Conservation (phyloP, 30 jellyfish, hydroid and myxozoan genomes). For the Morbakka virulenta region DNA sequence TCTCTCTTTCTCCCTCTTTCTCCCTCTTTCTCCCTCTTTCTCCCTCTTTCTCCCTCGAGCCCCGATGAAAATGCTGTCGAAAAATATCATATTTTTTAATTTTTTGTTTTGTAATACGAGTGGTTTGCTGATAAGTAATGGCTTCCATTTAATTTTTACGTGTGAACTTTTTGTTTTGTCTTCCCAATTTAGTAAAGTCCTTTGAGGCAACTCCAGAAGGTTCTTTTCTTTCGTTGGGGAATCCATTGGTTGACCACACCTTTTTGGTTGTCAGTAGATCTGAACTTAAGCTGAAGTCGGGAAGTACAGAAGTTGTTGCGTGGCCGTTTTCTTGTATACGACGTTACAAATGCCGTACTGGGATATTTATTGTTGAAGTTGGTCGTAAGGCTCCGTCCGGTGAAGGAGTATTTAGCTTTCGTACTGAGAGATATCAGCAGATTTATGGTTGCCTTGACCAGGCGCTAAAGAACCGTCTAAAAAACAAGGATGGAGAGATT, state of each 20-base stretch:
- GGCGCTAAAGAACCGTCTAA: conserved; percentile 65
- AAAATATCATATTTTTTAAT: too few relatives aligned
- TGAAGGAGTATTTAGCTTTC: conserved; percentile 78
- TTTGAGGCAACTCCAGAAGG: conserved; percentile 44
- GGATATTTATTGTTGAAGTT: conserved; percentile 70
- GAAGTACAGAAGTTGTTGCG: conserved; percentile 25
- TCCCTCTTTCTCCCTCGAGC: not conserved
- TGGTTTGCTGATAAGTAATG: too few relatives aligned
- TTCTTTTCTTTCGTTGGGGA: conserved; percentile 31
- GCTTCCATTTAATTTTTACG: too few relatives aligned
- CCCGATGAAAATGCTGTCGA: too few relatives aligned
- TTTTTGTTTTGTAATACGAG: too few relatives aligned
- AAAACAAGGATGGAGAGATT: not conserved
- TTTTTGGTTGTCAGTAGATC: conserved; percentile 39
- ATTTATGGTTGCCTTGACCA: conserved; percentile 69
- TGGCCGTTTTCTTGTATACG: conserved; percentile 90
- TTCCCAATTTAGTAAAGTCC: conserved; percentile 32
- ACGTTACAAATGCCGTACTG: conserved; percentile 75
- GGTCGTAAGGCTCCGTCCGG: conserved; percentile 96
- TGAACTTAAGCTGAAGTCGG: conserved; percentile 19
- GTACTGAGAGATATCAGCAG: conserved; percentile 59
- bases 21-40: not conserved
- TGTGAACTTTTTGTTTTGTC: not conserved
- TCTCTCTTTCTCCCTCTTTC: not conserved
- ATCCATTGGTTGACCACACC: conserved; percentile 17